Conservation (phyloP, 2,113 vertebrate genomes). For the Psilopsiagon aurifrons region DNA sequence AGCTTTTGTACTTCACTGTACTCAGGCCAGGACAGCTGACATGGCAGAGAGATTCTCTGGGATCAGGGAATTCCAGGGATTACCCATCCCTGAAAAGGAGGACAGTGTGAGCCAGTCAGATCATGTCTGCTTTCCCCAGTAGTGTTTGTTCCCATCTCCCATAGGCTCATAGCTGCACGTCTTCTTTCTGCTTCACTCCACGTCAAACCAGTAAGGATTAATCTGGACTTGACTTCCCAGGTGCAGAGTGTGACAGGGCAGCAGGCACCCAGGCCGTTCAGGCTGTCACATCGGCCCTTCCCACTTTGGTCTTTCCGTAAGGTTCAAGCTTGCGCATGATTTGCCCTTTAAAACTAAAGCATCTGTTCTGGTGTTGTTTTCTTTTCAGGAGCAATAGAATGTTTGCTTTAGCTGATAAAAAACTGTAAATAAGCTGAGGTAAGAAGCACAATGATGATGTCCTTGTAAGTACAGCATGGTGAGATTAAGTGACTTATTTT, state of each 20-base stretch:
- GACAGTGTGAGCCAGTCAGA: background rate
- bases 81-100: background rate
- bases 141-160: background rate
- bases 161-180: background rate
- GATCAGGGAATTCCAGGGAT: background rate
- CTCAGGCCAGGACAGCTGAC: background rate
- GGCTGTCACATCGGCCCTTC: background rate
- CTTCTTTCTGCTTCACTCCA: background rate
- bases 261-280: background rate
- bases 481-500: background rate
- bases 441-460: background rate
- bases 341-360: background rate
- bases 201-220: background rate
- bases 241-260: background rate
- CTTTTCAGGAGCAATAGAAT: background rate
- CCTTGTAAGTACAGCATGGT: background rate
- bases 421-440: constrained; percentile 6
- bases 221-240: background rate
- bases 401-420: constrained; percentile 36
- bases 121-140: background rate
- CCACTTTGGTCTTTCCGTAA: background rate
- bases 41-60: background rate
- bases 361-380: background rate
- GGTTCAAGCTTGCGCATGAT: background rate
- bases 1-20: background rate